Percentiles rank a stretch among this genome's conserved stretches.
Conservation (phyloP, 1,140 invertebrate genomes). For the Leguminivora glycinivorella region DNA sequence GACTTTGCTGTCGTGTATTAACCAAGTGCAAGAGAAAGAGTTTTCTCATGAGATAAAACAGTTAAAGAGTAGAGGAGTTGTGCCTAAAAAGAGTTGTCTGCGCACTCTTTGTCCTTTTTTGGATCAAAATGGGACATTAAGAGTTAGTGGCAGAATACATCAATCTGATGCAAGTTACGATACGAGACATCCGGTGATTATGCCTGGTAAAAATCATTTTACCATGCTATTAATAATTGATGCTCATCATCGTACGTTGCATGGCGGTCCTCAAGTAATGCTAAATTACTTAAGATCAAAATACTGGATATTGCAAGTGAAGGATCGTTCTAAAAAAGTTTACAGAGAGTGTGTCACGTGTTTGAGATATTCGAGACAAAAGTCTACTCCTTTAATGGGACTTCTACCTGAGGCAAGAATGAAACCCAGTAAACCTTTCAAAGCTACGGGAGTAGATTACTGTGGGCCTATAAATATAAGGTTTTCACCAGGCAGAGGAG, state of each 20-base stretch:
- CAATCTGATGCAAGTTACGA: conserved; percentile 25
- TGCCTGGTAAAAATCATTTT: conserved; percentile 27
- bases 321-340: neutral
- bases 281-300: neutral
- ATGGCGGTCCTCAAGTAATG: conserved; percentile 1
- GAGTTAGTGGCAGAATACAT: conserved; percentile 39
- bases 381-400: neutral
- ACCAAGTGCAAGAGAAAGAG: conserved; percentile 5
- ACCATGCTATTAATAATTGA: neutral
- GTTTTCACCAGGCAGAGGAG: conserved; percentile 8
- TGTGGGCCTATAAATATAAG: conserved; percentile 40
- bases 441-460: conserved; percentile 42
- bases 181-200: conserved; percentile 34
- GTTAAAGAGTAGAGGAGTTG: neutral
- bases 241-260: conserved; percentile 13
- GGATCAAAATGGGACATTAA: conserved; percentile 33
- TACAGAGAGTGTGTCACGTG: conserved; percentile 9
- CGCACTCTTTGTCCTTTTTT: conserved; percentile 36
- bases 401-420: conserved; percentile 3
- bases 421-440: conserved; percentile 12
- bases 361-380: neutral
- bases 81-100: conserved; percentile 35
- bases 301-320: conserved; percentile 8
- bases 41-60: conserved; percentile 33
- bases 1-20: neutral